A percentile compares a stretch with the other conserved stretches of the same genome.
Conservation (phyloP, 2,888 invertebrate species). For the Eretmocerus hayati region DNA sequence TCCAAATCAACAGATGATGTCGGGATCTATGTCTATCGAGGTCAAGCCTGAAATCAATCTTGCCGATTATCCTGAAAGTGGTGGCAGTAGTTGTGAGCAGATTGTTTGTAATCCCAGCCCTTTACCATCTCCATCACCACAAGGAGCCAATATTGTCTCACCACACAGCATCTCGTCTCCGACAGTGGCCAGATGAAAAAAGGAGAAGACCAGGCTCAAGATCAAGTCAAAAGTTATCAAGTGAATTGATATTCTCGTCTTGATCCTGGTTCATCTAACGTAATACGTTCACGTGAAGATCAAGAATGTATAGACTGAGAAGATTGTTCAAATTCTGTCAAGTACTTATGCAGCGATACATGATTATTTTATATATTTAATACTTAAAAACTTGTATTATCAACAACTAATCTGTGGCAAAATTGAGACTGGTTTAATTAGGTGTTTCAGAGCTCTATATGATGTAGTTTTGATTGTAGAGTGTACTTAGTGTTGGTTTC, state of each 20-base stretch:
- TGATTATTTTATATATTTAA: too few relatives aligned
- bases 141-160: slow-evolving; percentile 34
- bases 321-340: too few relatives aligned
- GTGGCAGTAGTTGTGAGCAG: slow-evolving; percentile 35
- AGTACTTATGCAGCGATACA: too few relatives aligned
- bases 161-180: slow-evolving; percentile 39
- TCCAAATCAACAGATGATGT: slow-evolving; percentile 26
- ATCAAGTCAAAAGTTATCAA: slow-evolving; percentile 21
- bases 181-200: slow-evolving; percentile 41
- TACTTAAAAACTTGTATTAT: too few relatives aligned
- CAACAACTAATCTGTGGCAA: too few relatives aligned
- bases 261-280: too few relatives aligned
- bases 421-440: too few relatives aligned
- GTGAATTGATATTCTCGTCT: slow-evolving; percentile 12
- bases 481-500: too few relatives aligned
- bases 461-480: too few relatives aligned
- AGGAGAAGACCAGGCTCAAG: slow-evolving; percentile 21
- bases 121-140: slow-evolving; percentile 35
- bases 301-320: too few relatives aligned
- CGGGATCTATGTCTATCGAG: slow-evolving; percentile 36
- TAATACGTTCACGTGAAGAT: too few relatives aligned
- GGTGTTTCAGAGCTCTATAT: too few relatives aligned
- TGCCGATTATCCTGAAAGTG: slow-evolving; percentile 29
- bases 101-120: slow-evolving; percentile 43
- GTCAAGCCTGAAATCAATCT: slow-evolving; percentile 41